Base-by-base conservation (phyloP, 2,888 invertebrate species). In the Parnassius smintheus region DNA sequence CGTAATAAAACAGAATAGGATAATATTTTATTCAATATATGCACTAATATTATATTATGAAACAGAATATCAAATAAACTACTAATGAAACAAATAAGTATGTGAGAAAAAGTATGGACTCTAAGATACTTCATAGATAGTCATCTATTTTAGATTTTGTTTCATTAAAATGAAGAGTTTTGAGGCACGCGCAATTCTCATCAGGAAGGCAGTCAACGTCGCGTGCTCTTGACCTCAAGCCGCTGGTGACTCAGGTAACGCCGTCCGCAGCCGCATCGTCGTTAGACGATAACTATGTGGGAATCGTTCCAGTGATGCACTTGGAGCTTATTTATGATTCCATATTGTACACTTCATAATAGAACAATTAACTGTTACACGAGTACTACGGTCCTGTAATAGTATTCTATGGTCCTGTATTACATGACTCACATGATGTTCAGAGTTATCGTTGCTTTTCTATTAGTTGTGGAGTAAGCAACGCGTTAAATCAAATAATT, bases 151-250 rank as follows among this genome's bases (percentile, higher is more conserved):
- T 2, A 50, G 57, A 18, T 25, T 2, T 9, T 52, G 45, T 45
- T 35, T 49, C 49, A 55, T 57, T 53, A 42, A 54, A 59, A 62
- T 60, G 45, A 22, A 22, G 25, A 18, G 56, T 51, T 56, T 85
- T 83, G 82, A 76, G 85, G 81, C 85, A 83, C 77, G 75, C 81
- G 78, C 77, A 74, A 80, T 79, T 73, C 82, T 83, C 84, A 83
- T 86, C 83, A 84, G 81, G 81, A 78, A 85, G 83, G 81, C 82
- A 74, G 74, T 65, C 75, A 77, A 72, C 72, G 66, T 62, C 61
- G 75, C 81, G 83, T 86, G 90, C 83, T 88, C 89, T 91, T 91
- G 90, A 91, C 89, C 91, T 79, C 85, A 74, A 77, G 70, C 69
- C 72, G 69, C 69, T 76, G 76, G 74, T 86, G 86, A 90, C 74